phyloP scores from a whole-genome alignment of 92 coral and sea anemone genomes.

The Epizoanthus stellaris region DNA sequence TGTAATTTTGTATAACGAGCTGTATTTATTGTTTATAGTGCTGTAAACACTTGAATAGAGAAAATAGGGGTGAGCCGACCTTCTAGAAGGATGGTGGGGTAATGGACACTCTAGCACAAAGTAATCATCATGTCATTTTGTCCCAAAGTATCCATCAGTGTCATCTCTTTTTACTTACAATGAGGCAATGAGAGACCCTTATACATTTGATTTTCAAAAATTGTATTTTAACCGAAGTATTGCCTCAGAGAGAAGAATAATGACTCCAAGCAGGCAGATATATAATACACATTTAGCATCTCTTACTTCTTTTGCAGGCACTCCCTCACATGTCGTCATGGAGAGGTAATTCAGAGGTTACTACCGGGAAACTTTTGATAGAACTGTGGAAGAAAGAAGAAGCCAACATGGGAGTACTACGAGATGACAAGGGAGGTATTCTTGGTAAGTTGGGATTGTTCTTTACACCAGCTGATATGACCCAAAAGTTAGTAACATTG shows the following conservation, averaged over 20 bases:
- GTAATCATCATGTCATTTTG: too few species aligned
- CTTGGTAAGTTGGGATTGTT: slow-evolving; percentile 49
- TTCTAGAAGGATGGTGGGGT: too few species aligned
- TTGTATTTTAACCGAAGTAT: not conserved
- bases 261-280: too few species aligned
- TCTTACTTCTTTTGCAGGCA: slow-evolving; percentile 49
- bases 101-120: too few species aligned
- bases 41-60: too few species aligned
- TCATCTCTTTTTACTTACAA: too few species aligned
- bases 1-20: too few species aligned
- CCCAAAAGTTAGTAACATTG: too few species aligned
- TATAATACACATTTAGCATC: not conserved
- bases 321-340: slow-evolving; percentile 89
- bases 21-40: too few species aligned
- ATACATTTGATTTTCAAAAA: not conserved
- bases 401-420: slow-evolving; percentile 75
- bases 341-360: slow-evolving; percentile 82
- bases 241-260: not conserved
- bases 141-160: too few species aligned
- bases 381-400: slow-evolving; percentile 96
- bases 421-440: slow-evolving; percentile 78
- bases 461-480: not conserved
- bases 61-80: too few species aligned
- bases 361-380: slow-evolving; percentile 88
- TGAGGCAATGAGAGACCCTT: not conserved